These are phyloP conservation scores for Paraescarpia echinospica DNA, from an alignment of 1,140 invertebrate genomes.

Conservation along the genomic window DNA sequence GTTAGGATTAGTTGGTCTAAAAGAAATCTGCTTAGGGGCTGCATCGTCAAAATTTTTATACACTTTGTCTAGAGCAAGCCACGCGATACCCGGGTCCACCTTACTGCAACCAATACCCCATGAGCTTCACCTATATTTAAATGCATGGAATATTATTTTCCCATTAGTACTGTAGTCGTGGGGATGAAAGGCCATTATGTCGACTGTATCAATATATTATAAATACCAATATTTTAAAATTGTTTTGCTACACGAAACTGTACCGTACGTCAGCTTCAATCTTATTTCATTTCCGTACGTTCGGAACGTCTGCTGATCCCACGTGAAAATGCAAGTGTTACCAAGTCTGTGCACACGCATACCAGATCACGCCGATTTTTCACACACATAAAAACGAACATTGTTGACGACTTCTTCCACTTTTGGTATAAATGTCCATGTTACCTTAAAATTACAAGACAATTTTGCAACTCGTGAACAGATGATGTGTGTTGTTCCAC, in stretches of 20 bases:
- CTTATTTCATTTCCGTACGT: neutral
- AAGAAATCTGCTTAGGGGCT: neutral
- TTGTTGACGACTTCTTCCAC: neutral
- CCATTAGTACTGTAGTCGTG: neutral
- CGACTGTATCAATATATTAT: neutral
- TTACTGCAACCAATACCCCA: no score
- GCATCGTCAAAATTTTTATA: neutral
- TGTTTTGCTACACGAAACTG: neutral
- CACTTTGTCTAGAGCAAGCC: neutral
- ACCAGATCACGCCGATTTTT: neutral
- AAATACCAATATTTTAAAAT: neutral
- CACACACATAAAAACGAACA: neutral
- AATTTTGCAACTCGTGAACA: neutral
- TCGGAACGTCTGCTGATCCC: neutral
- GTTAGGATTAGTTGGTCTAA: neutral
- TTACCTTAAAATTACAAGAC: neutral
- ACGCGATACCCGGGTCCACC: neutral
- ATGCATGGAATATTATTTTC: neutral
- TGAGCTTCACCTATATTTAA: neutral
- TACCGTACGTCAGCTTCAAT: no score
- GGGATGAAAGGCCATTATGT: neutral
- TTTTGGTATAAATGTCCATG: neutral
- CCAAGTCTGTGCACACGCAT: no score
- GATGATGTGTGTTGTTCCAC: neutral
- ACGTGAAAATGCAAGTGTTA: neutral